Evolutionary conservation across 2,888 invertebrate genomes (phyloP).

Genomic region (Lepas anatifera): DNA sequence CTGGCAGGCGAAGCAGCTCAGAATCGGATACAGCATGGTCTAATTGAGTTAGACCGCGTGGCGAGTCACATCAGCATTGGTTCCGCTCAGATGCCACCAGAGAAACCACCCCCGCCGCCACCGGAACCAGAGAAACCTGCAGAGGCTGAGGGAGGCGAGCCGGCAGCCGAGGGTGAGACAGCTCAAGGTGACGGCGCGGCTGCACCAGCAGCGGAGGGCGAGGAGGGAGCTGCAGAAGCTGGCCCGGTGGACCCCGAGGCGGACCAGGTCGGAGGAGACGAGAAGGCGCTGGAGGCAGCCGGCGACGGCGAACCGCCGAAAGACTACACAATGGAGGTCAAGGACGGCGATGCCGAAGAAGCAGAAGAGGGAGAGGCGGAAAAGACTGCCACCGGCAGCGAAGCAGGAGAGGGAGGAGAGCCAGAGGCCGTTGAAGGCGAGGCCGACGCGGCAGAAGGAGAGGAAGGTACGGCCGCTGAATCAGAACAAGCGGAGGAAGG

Average conservation of each 20-base stretch:
- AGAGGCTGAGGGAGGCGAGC: not conserved
- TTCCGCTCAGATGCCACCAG: not conserved
- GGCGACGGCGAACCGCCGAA: not conserved
- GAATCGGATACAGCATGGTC: not conserved
- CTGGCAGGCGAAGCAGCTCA: not conserved
- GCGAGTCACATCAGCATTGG: constrained; percentile 9
- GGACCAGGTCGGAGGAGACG: constrained; percentile 3
- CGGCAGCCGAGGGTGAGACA: not conserved
- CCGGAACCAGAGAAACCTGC: not conserved
- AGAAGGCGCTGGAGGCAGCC: not conserved
- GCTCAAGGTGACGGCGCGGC: not conserved
- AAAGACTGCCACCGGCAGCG: not conserved
- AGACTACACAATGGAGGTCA: not conserved
- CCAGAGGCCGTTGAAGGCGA: constrained; percentile 16
- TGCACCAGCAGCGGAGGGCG: no score
- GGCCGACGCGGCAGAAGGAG: not conserved
- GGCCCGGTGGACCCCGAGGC: not conserved
- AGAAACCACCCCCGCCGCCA: not conserved
- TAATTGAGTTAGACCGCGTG: not conserved
- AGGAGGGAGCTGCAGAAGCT: not conserved
- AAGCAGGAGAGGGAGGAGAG: not conserved
- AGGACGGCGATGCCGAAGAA: not conserved
- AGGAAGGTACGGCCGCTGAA: no score
- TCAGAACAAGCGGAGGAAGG: no score
- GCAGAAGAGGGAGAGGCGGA: not conserved